Conservation (phyloP, 2,113 vertebrate genomes). For the Patagioenas fasciata region DNA sequence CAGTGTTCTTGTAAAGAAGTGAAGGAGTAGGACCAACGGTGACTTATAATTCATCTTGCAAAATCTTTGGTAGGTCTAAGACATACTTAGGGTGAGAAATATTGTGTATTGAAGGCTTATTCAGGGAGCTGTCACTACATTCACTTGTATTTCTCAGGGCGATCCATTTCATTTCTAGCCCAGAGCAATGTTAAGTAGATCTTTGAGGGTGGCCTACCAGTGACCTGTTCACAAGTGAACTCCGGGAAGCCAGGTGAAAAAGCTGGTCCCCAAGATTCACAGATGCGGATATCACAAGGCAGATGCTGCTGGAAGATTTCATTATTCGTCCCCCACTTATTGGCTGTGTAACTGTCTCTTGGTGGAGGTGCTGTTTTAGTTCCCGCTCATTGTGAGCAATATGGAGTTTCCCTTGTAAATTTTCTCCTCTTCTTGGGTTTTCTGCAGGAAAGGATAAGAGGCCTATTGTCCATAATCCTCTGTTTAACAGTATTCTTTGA, state of each 20-base stretch:
- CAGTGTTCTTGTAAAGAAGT: neutral
- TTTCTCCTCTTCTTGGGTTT: conserved; percentile 58
- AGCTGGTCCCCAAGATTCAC: neutral
- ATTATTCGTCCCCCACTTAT: neutral
- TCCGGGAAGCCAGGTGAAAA: neutral
- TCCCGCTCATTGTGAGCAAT: conserved; percentile 24
- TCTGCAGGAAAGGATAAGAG: conserved; percentile 57
- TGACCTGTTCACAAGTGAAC: neutral
- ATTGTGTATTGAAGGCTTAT: neutral
- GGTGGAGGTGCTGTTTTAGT: conserved; percentile 44
- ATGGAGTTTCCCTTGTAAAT: conserved; percentile 53
- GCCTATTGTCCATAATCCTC: conserved; percentile 67
- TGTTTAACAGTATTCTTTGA: conserved; percentile 72
- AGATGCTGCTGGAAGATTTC: neutral
- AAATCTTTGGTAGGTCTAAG: neutral
- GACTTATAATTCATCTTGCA: neutral
- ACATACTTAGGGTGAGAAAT: neutral
- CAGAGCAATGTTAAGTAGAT: neutral
- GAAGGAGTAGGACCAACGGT: neutral
- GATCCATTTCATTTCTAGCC: conserved; percentile 16
- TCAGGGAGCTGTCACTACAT: neutral
- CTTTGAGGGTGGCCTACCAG: conserved; percentile 48
- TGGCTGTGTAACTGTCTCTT: neutral
- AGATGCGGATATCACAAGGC: neutral
- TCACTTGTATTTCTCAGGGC: neutral